Evolutionary conservation across 2,113 vertebrate species (phyloP).

Genomic region (Euleptes europaea): DNA sequence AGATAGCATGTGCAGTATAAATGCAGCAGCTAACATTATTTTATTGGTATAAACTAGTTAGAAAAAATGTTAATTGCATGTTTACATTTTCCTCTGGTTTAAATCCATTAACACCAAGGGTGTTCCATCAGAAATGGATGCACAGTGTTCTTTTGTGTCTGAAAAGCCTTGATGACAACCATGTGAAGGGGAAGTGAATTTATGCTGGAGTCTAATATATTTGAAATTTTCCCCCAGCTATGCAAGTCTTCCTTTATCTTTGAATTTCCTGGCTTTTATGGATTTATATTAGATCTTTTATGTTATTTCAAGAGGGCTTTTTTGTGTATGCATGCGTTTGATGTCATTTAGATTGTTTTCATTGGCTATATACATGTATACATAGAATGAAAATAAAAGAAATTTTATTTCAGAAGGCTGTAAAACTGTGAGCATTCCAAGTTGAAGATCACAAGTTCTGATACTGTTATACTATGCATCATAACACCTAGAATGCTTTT

Average conservation of each 20-base stretch:
- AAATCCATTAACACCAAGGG: slow-evolving; percentile 42
- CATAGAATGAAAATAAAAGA: slow-evolving; percentile 59
- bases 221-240: slow-evolving; percentile 56
- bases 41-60: slow-evolving; percentile 32
- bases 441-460: slow-evolving; percentile 4
- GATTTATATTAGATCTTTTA: slow-evolving; percentile 65
- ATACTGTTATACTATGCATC: slow-evolving; percentile 7
- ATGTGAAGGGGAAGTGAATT: slow-evolving; percentile 63
- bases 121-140: slow-evolving; percentile 38
- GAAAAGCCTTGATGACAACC: slow-evolving; percentile 62
- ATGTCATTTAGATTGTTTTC: slow-evolving; percentile 62
- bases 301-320: slow-evolving; percentile 62
- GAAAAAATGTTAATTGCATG: slow-evolving; percentile 38
- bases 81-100: slow-evolving; percentile 36
- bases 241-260: slow-evolving; percentile 65
- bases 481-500: neutral
- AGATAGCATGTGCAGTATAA: slow-evolving; percentile 37
- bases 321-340: slow-evolving; percentile 44
- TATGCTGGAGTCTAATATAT: slow-evolving; percentile 57
- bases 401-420: slow-evolving; percentile 48
- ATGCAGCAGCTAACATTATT: slow-evolving; percentile 51
- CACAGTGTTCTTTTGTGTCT: slow-evolving; percentile 33
- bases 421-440: slow-evolving; percentile 18
- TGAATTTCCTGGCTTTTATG: slow-evolving; percentile 69
- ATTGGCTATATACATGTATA: slow-evolving; percentile 45